These are phyloP conservation scores for Bergia sp. DNA, from an alignment of 92 coral and sea anemone genomes.

Conservation along the genomic window DNA sequence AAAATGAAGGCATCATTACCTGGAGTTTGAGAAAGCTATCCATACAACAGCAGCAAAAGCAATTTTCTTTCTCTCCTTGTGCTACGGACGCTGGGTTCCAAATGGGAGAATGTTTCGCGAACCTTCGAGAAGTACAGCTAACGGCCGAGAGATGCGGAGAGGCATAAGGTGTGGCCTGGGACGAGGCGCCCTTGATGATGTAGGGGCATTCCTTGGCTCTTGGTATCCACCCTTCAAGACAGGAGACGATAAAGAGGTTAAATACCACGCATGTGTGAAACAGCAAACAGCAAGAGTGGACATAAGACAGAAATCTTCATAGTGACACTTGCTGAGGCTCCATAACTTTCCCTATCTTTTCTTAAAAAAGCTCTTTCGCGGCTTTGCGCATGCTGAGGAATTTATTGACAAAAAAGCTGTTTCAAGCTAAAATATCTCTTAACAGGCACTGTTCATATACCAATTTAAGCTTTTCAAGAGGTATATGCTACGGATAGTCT, in stretches of 20 bases:
- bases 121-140: not conserved
- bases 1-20: slow-evolving; percentile 33
- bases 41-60: slow-evolving; percentile 88
- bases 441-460: too few species aligned
- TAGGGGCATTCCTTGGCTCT: slow-evolving; percentile 50
- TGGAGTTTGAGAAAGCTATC: slow-evolving; percentile 86
- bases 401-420: too few species aligned
- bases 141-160: slow-evolving; percentile 12
- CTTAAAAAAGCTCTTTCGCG: too few species aligned
- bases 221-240: slow-evolving; percentile 41
- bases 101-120: slow-evolving; percentile 8
- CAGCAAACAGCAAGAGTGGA: too few species aligned
- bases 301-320: too few species aligned
- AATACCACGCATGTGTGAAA: too few species aligned
- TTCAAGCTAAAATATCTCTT: too few species aligned
- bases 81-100: slow-evolving; percentile 9
- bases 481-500: too few species aligned
- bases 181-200: slow-evolving; percentile 25
- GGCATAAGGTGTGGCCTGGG: slow-evolving; percentile 29
- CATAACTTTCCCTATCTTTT: too few species aligned
- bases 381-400: too few species aligned
- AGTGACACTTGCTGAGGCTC: too few species aligned
- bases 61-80: slow-evolving; percentile 17
- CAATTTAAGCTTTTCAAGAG: too few species aligned
- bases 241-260: not conserved